Evolutionary conservation across 2,888 invertebrate genomes (phyloP), one percentile per base, ranked within the genome.

Genomic region (Phyllotreta striolata): DNA sequence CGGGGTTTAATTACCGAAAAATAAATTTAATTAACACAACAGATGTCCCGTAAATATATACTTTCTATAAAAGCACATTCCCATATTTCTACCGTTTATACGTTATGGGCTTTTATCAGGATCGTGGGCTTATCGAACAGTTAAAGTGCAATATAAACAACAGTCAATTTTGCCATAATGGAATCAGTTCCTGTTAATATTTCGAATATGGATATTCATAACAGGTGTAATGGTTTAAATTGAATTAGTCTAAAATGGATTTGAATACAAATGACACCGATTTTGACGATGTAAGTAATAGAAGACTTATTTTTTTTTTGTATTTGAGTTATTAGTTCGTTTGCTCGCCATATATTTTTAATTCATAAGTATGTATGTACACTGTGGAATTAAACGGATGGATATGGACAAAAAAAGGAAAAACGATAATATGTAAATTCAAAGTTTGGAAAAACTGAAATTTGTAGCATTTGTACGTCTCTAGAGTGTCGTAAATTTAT

Each of bases 121-220:
- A n/a, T n/a, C n/a, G n/a, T 59, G 51, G 38, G 52, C n/a, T n/a
- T n/a, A n/a, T 24, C 24, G 24, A 24, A 24, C 24, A 63, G 55
- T 61, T 57, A 64, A 56, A 49, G 55, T 55, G 55, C 10, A 40
- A 6, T 24, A 43, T 35, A 64, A 56, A 64, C 64, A 64, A 13
- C 56, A 59, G 46, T 61, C 40, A 57, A 61, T 61, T 57, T 44
- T 52, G 38, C 39, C 34, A 37, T 61, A 55, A 60, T 64, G 60
- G 61, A 49, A 56, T 38, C 59, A 14, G 41, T 51, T 41, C 13
- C 4, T 39, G 46, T 37, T 10, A 41, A 52, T 10, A 41, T 35
- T 47, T 35, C 39, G n/a, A 57, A 10, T 38, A 34, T 24, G 41
- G 6, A 8, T 13, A 24, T 55, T 54, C 6, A 10, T 55, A n/a